Evolutionary conservation across 2,113 vertebrate genomes (phyloP).

Genomic region (Chelonoidis abingdonii): DNA sequence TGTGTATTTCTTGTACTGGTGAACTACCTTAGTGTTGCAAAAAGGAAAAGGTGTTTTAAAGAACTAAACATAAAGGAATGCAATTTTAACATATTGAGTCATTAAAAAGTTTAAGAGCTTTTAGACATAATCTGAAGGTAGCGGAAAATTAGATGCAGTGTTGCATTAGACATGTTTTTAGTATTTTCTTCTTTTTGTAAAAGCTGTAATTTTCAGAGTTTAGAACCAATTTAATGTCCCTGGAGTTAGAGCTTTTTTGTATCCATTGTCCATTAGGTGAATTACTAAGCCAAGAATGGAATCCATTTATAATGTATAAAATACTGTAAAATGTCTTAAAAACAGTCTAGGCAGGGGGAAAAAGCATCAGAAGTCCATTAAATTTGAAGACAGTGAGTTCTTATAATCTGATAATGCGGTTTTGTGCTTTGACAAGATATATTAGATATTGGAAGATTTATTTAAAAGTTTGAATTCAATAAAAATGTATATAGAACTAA

Average conservation of each 20-base stretch:
- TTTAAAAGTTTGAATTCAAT: conserved; percentile 82
- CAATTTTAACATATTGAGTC: conserved; percentile 84
- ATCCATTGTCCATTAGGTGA: conserved; percentile 87
- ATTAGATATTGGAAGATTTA: conserved; percentile 80
- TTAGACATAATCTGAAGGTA: conserved; percentile 81
- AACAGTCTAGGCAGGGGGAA: conserved; percentile 72
- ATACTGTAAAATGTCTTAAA: conserved; percentile 84
- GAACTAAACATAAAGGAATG: conserved; percentile 80
- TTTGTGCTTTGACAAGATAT: conserved; percentile 79
- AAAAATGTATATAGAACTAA: conserved; percentile 76
- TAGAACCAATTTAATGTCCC: conserved; percentile 88
- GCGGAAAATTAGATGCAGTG: conserved; percentile 84
- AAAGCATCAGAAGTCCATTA: conserved; percentile 83
- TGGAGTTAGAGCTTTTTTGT: conserved; percentile 83
- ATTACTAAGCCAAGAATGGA: conserved; percentile 85
- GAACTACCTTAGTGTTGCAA: conserved; percentile 62
- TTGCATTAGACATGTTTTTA: conserved; percentile 87
- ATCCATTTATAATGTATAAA: conserved; percentile 86
- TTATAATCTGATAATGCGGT: conserved; percentile 80
- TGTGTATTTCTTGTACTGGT: conserved; percentile 3
- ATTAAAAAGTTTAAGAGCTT: conserved; percentile 86
- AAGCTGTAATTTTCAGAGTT: conserved; percentile 88
- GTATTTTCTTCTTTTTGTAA: conserved; percentile 87
- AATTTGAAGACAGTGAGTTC: conserved; percentile 78
- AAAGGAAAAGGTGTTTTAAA: conserved; percentile 74